phyloP scores from a whole-genome alignment of 30 jellyfish, hydroid and myxozoan species.

The Aurelia aurita complex sp. Pacific region DNA sequence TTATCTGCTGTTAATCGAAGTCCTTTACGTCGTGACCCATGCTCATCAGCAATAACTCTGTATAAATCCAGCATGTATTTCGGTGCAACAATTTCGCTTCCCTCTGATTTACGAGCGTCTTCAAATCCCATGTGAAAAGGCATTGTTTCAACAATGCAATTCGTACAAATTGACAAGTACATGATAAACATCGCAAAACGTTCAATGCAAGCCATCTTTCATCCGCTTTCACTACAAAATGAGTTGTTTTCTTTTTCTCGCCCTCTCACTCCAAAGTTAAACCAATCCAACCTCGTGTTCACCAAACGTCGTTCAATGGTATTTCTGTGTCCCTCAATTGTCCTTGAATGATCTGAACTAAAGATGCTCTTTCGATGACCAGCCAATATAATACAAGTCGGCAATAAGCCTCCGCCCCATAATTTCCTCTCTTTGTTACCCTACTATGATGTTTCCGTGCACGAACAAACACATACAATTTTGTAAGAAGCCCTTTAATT shows the following conservation, averaged over 20 bases:
- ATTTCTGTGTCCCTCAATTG: background rate
- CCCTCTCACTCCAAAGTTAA: no score
- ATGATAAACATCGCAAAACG: background rate
- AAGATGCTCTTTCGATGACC: slow-evolving; percentile 2
- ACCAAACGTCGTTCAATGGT: no score
- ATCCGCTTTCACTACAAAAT: background rate
- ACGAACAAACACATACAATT: slow-evolving; percentile 12
- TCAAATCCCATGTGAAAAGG: background rate
- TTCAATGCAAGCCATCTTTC: background rate
- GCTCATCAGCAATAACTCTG: slow-evolving; percentile 29
- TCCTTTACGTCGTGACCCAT: slow-evolving; percentile 50
- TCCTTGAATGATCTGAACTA: background rate
- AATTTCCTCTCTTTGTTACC: slow-evolving; percentile 54
- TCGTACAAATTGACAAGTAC: background rate
- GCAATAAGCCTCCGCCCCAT: slow-evolving; percentile 67
- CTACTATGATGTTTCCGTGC: slow-evolving; percentile 38
- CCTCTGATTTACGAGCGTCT: background rate
- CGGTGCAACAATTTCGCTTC: slow-evolving; percentile 41
- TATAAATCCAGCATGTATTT: slow-evolving; percentile 61
- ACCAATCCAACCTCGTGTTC: no score
- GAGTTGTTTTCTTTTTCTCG: background rate
- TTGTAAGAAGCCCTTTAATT: slow-evolving; percentile 24
- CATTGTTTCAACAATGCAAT: slow-evolving; percentile 6
- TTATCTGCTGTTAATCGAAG: slow-evolving; percentile 36
- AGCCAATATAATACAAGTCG: slow-evolving; percentile 18